A percentile compares a stretch with the other conserved stretches of the same genome.
Evolutionary conservation across 2,888 invertebrate species (phyloP).

Genomic region (Cataglyphis altisquamis): DNA sequence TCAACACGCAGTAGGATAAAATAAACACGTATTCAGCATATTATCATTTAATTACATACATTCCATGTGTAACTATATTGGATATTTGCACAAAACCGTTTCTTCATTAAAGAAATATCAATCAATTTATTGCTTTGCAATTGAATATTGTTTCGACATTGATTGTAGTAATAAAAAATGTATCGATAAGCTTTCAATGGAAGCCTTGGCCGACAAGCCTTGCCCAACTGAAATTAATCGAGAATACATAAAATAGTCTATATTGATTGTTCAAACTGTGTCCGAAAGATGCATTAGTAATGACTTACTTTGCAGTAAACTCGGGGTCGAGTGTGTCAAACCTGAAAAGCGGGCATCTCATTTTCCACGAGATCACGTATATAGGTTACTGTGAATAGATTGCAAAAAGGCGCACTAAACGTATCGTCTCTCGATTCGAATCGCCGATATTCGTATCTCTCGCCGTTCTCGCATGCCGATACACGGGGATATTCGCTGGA

Average conservation of each 20-base stretch:
- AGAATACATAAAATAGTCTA: neutral
- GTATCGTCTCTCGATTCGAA: slow-evolving; percentile 45
- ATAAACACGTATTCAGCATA: neutral
- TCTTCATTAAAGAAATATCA: slow-evolving; percentile 2
- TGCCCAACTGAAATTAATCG: neutral
- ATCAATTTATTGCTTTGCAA: slow-evolving; percentile 11
- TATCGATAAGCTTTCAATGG: neutral
- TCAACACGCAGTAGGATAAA: neutral
- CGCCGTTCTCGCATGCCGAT: slow-evolving; percentile 26
- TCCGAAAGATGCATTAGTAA: slow-evolving; percentile 3
- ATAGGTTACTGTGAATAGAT: slow-evolving; percentile 49
- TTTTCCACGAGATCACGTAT: slow-evolving; percentile 55
- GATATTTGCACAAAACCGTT: neutral
- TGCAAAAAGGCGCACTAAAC: slow-evolving; percentile 53
- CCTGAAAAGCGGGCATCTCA: slow-evolving; percentile 45
- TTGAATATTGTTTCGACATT: neutral
- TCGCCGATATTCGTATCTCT: slow-evolving; percentile 34
- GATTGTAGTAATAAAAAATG: neutral
- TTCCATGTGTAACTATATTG: slow-evolving; percentile 2
- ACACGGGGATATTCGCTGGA: slow-evolving; percentile 49
- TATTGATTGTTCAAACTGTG: neutral
- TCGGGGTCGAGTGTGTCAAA: slow-evolving; percentile 3
- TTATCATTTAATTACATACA: slow-evolving; percentile 20
- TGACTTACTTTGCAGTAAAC: slow-evolving; percentile 27
- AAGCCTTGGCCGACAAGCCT: too few species aligned